These are phyloP conservation scores for Eriosoma lanigerum DNA, from an alignment of 1,140 invertebrate species.

Conservation along the genomic window DNA sequence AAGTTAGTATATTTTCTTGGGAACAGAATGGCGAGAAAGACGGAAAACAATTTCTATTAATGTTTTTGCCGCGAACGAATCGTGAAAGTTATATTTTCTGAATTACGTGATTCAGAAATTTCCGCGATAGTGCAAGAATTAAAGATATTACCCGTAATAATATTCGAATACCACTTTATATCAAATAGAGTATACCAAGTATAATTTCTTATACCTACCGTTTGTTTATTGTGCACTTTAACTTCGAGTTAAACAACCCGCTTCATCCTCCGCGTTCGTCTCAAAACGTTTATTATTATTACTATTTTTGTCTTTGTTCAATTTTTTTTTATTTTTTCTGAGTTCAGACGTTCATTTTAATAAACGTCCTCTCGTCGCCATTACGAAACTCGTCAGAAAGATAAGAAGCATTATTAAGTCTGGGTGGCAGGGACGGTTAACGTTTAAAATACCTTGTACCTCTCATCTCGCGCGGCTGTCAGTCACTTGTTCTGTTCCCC, in stretches of 20 bases:
- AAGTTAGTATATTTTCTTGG: background rate
- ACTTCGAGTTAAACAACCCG: background rate
- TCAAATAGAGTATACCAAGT: background rate
- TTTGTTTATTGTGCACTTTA: background rate
- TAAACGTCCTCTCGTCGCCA: slow-evolving; percentile 14
- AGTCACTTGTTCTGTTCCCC: no score
- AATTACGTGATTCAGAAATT: slow-evolving; percentile 18
- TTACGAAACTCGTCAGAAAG: slow-evolving; percentile 7
- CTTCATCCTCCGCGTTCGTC: background rate
- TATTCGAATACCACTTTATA: background rate
- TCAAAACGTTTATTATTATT: background rate
- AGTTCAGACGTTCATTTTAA: slow-evolving; percentile 20
- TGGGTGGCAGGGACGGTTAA: background rate
- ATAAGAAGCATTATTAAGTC: background rate
- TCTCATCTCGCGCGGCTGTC: slow-evolving; percentile 27
- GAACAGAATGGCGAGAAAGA: background rate
- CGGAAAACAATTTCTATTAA: slow-evolving; percentile 16
- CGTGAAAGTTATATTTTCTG: slow-evolving; percentile 5
- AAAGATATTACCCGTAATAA: background rate
- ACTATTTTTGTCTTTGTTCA: background rate
- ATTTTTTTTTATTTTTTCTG: background rate
- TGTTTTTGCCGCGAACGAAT: background rate
- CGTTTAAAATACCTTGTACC: slow-evolving; percentile 2
- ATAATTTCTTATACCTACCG: no score
- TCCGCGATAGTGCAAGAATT: background rate